A percentile compares a stretch with the other conserved stretches of the same genome.
Evolutionary conservation across 2,113 vertebrate species (phyloP).

Genomic region (Arizona elegans): DNA sequence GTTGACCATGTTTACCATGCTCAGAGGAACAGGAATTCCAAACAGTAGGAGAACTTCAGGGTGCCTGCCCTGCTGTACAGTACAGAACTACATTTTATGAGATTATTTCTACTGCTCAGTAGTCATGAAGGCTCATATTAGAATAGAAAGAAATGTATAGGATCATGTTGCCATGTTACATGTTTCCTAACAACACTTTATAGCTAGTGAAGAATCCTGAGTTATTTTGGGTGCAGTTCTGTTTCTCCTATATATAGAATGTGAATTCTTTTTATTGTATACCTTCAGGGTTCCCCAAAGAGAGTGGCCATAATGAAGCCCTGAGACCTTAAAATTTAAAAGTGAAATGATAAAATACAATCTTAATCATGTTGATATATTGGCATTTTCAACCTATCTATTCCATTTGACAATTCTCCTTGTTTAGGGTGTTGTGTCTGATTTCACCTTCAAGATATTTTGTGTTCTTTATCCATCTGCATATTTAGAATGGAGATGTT

Average conservation of each 20-base stretch:
- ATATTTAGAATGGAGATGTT: slow-evolving; percentile 20
- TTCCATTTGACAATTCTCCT: not conserved
- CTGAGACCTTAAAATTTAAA: not conserved
- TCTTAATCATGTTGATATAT: not conserved
- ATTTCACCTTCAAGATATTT: slow-evolving; percentile 1
- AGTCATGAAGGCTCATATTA: not conserved
- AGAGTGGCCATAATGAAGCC: not conserved
- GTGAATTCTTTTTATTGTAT: not conserved
- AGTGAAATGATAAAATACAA: not conserved
- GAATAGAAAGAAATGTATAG: not conserved
- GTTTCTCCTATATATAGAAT: not conserved
- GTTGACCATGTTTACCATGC: not conserved
- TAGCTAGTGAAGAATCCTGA: not conserved
- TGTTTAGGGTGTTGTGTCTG: not conserved
- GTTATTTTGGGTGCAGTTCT: not conserved
- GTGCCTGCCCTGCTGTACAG: not conserved
- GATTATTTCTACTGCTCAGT: not conserved
- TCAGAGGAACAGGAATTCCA: not conserved
- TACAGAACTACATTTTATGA: not conserved
- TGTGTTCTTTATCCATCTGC: slow-evolving; percentile 45
- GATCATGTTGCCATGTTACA: not conserved
- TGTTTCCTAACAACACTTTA: not conserved
- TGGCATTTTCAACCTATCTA: not conserved
- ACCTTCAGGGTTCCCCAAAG: not conserved
- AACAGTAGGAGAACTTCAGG: not conserved